phyloP scores from a whole-genome alignment of 1,140 invertebrate genomes.

The Paraescarpia echinospica region DNA sequence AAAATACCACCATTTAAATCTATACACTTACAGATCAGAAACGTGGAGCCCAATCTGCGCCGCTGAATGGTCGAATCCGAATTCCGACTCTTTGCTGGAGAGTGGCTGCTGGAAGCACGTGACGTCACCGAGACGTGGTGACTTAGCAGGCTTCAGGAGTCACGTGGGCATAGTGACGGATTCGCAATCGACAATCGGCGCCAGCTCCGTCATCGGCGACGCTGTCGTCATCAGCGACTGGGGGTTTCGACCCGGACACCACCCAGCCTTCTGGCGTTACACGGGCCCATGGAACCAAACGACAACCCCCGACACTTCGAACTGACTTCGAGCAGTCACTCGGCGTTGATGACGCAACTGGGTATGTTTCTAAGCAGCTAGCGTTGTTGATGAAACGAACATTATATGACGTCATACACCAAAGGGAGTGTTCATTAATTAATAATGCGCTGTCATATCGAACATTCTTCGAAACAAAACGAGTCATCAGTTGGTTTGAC shows the following conservation, averaged over 20 bases:
- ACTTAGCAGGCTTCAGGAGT: not conserved
- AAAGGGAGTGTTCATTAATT: not conserved
- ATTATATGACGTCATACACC: not conserved
- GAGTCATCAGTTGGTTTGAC: too few species aligned
- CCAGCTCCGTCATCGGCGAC: not conserved
- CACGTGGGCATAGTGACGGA: slow-evolving; percentile 11
- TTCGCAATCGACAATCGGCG: not conserved
- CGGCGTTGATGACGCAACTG: not conserved
- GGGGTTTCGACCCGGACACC: not conserved
- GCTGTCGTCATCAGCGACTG: slow-evolving; percentile 13
- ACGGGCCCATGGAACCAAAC: not conserved
- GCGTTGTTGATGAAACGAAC: not conserved
- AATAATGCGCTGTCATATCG: not conserved
- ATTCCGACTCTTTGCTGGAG: not conserved
- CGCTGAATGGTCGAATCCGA: slow-evolving; percentile 12
- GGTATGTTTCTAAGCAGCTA: not conserved
- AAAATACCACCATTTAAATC: not conserved
- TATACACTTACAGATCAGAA: not conserved
- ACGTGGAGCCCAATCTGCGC: slow-evolving; percentile 7
- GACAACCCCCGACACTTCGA: not conserved
- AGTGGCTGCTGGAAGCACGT: not conserved
- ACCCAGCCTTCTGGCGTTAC: not conserved
- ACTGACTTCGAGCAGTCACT: not conserved
- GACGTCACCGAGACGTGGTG: not conserved
- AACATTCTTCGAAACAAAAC: too few species aligned